Conservation (phyloP, 2,888 invertebrate species). For the Spisula solida region DNA sequence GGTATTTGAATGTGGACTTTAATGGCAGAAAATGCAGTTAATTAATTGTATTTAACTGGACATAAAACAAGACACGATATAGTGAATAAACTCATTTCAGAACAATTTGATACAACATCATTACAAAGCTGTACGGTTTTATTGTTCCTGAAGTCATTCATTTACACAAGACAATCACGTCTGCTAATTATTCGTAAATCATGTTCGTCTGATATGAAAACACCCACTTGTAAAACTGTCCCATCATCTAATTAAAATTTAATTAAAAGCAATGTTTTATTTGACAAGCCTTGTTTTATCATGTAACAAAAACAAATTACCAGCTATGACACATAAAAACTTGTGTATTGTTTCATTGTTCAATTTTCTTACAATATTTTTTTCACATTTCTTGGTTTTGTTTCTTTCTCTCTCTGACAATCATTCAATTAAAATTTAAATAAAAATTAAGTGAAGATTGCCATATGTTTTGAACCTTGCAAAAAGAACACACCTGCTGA, state of each 20-base stretch:
- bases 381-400: not conserved
- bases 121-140: not conserved
- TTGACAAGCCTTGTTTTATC: not conserved
- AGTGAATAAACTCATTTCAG: too few relatives aligned
- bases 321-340: not conserved
- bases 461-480: too few relatives aligned
- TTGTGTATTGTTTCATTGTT: not conserved
- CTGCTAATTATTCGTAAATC: not conserved
- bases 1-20: too few relatives aligned
- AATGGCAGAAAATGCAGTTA: too few relatives aligned
- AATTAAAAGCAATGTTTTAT: not conserved
- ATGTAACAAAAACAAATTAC: not conserved
- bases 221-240: not conserved
- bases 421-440: not conserved
- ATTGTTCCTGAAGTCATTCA: not conserved
- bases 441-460: not conserved
- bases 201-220: not conserved
- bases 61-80: too few relatives aligned
- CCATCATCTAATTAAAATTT: conserved; percentile 3
- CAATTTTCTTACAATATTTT: not conserved
- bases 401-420: not conserved
- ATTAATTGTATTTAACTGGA: too few relatives aligned
- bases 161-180: not conserved
- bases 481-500: too few relatives aligned
- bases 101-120: too few relatives aligned